phyloP scores from a whole-genome alignment of 1,140 invertebrate species.

The Whitmania pigra region DNA sequence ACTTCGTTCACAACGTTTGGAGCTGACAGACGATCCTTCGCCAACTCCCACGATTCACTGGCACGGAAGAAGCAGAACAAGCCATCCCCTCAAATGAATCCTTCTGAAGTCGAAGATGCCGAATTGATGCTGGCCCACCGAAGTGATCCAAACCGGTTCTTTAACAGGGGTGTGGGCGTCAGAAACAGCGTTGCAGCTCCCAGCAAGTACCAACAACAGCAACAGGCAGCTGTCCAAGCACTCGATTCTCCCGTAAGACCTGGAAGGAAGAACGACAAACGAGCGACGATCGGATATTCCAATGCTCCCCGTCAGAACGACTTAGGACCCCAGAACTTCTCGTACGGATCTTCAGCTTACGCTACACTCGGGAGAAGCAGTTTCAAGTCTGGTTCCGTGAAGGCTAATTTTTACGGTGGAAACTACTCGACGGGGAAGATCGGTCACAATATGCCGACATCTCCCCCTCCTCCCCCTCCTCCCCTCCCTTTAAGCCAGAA shows the following conservation, averaged over 20 bases:
- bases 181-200: neutral
- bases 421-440: slow-evolving; percentile 1
- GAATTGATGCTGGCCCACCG: slow-evolving; percentile 3
- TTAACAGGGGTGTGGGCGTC: neutral
- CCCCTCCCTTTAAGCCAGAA: neutral
- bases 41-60: too few species aligned
- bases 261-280: neutral
- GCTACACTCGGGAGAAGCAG: neutral
- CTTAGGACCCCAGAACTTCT: neutral
- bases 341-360: neutral
- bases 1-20: too few species aligned
- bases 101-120: neutral
- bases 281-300: neutral
- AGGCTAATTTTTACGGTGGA: neutral
- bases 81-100: neutral
- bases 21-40: too few species aligned
- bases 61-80: too few species aligned
- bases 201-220: neutral
- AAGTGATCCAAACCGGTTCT: neutral
- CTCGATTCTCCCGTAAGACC: slow-evolving; percentile 5
- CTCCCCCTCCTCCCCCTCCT: neutral
- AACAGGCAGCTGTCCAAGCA: neutral
- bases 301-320: neutral
- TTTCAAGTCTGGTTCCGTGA: neutral
- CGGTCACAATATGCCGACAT: neutral